Base-by-base conservation (phyloP, 2,113 vertebrate genomes). In the Conger conger region DNA sequence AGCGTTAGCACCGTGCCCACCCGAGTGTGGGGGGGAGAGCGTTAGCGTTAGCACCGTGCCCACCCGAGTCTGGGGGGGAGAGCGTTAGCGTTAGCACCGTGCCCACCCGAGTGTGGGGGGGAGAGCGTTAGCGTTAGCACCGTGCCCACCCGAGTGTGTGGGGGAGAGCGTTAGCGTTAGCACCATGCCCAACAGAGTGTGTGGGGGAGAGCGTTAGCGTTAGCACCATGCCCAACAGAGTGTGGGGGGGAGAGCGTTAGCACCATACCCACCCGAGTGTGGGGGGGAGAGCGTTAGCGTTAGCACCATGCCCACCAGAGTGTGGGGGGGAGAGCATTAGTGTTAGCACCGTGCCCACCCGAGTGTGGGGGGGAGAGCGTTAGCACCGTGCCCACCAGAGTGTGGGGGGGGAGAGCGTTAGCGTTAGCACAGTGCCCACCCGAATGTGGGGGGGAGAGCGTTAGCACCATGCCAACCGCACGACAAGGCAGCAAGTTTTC, bases 241-340 rank as follows among this genome's bases (percentile, higher is more conserved):
- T n/a, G n/a, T n/a, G n/a, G n/a, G 36, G 80, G 88, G 89, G 85
- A 5, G 7, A 15, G 63, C 57, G 38, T 45, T 18, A 17, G n/a
- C n/a, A 20, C 54, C 68, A 57, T 7, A n/a, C 23, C 20, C n/a
- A n/a, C n/a, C n/a, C n/a, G n/a, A n/a, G n/a, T n/a, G n/a, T n/a
- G n/a, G n/a, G 36, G 80, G 88, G 89, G 85, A 5, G 7, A n/a
- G n/a, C n/a, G n/a, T n/a, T n/a, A 15, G 63, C 57, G 38, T 45
- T 18, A 17, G n/a, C n/a, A 20, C 54, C 68, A 57, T 7, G 20
- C 23, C 20, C n/a, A n/a, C n/a, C n/a, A n/a, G n/a, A n/a, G n/a
- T n/a, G n/a, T n/a, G n/a, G n/a, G 36, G 80, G 88, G 89, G 85
- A 5, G 7, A 15, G 63, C 57, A n/a, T n/a, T n/a, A n/a, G n/a